Base-by-base conservation (phyloP, 1,140 invertebrate genomes). In the Lucilia sericata region DNA sequence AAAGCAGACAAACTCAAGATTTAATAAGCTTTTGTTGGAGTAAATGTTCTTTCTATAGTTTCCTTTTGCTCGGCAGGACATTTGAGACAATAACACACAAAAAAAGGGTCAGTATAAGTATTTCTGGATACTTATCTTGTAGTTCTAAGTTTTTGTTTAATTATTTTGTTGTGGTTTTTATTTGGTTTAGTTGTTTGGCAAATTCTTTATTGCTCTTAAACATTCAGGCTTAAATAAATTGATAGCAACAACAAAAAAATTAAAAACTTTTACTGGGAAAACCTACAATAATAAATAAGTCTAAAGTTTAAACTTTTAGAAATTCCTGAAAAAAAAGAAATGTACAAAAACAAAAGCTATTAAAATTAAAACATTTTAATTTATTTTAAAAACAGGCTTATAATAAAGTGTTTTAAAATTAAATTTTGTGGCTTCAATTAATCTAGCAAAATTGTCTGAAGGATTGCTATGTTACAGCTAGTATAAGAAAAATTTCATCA, bases 381-480 rank as follows among this genome's bases (percentile, higher is more conserved):
- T 60, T 60, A 14, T 60, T 60, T 30, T 17, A n/a, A 42, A 60
- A 60, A 17, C 55, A n/a, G 55, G 55, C 0, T 2, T 21, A 12
- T 70, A 70, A 70, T 70, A 70, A 70, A 70, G 65, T 21, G 65
- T 70, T 70, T 65, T 70, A 70, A 70, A 70, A 70, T 70, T 70
- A 70, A 70, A 70, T 70, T 70, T 70, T 70, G 65, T 70, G 65
- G 65, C 65, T 70, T 19, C 21, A 70, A 70, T 19, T 70, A 70
- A 70, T 21, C 65, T 60, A 60, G n/a, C 55, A n/a, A 70, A 70
- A 70, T 70, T 10, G 19, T 21, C 55, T 60, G 14, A n/a, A 60
- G 55, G 14, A 2, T 60, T 42, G 7, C 5, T 30, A 30, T 49
- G 13, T 49, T 49, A 55, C 12, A 17, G 51, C 13, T 49, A 14